Evolutionary conservation across 2,888 invertebrate genomes (phyloP), one percentile per base, ranked within the genome.

Genomic region (Drosophila putrida): DNA sequence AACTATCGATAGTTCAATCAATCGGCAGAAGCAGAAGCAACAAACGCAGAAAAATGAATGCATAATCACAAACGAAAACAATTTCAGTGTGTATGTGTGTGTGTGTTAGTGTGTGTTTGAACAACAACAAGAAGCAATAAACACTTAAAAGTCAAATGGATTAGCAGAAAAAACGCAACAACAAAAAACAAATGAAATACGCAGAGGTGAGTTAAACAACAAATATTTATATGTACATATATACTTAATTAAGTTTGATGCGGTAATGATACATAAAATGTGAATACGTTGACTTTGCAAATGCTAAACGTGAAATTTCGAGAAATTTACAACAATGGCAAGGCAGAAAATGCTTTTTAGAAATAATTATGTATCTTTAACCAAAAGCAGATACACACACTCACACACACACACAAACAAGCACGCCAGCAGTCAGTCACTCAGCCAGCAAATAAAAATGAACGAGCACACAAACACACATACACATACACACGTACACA

Each of bases 331-430:
- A 86, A 90, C 87, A 90, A 91, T 89, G 82, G 87, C 72, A 81
- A 87, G 91, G 92, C 91, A 89, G 90, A 90, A 91, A 91, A 87
- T 91, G 89, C 80, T 90, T 91, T 91, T 92, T 82, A 90, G 90
- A 90, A 90, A 88, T 91, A 90, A 90, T 90, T 90, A 88, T 90
- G 91, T 90, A 90, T 91, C 89, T 90, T 83, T 80, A 83, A 78
- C 77, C 83, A 80, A 90, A 85, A 88, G 79, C 78, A 83, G 78
- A 74, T 81, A 80, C 73, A 83, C 67, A 71, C 63, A 60, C 43
- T 54, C 55, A 62, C 47, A 54, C 50, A 59, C 54, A 63, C 35
- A 65, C 27, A 53, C 54, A 61, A 27, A 33, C 54, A 36, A 43
- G 31, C 57, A 69, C 46, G 54, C 38, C 51, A 31, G 71, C 70